These are phyloP conservation scores for Callinectes sapidus DNA, from an alignment of 2,888 invertebrate genomes.

Conservation along the genomic window DNA sequence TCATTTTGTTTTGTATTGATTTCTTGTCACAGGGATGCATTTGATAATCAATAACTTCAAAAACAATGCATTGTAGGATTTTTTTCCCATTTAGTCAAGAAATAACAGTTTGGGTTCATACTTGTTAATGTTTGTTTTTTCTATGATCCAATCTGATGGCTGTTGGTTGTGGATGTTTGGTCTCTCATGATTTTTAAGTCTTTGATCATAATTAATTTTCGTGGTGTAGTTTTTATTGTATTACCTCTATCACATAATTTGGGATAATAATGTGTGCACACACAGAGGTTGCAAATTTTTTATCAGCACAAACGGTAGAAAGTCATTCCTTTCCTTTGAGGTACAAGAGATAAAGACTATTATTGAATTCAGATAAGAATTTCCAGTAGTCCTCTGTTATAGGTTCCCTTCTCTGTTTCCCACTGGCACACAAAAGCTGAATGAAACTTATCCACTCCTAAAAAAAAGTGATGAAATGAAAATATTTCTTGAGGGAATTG, in stretches of 20 bases:
- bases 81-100: not conserved
- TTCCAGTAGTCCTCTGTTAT: too few species aligned
- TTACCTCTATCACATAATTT: not conserved
- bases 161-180: not conserved
- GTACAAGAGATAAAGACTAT: not conserved
- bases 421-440: too few species aligned
- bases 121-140: not conserved
- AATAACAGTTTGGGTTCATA: too few species aligned
- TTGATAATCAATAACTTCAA: not conserved
- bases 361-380: too few species aligned
- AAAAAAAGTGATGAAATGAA: too few species aligned
- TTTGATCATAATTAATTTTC: not conserved
- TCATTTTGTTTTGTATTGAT: not conserved
- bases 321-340: not conserved
- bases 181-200: not conserved
- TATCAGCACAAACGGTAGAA: too few species aligned
- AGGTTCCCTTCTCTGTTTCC: too few species aligned
- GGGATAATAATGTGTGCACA: not conserved
- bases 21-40: not conserved
- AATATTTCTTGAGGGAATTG: too few species aligned
- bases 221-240: not conserved
- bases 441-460: too few species aligned
- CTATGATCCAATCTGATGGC: not conserved
- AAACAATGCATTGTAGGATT: not conserved
- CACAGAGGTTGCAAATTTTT: too few species aligned